A percentile compares a stretch with the other conserved stretches of the same genome.
Evolutionary conservation across 35 echinoderm and acorn worm genomes (phyloP).

Genomic region (Amphiura filiformis): DNA sequence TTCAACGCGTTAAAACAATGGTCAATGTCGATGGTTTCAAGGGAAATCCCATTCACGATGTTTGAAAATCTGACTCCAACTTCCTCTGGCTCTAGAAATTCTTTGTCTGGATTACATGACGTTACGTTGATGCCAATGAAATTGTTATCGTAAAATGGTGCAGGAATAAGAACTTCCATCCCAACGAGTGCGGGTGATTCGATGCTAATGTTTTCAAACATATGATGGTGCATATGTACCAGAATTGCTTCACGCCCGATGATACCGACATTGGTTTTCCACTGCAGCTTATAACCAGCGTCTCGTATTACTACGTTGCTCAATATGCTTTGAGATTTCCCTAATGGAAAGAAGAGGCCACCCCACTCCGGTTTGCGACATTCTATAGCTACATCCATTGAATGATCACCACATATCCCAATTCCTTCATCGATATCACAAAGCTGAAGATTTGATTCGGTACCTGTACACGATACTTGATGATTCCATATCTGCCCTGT

Average conservation of each 20-base stretch:
- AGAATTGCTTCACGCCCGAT: not conserved
- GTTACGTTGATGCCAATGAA: too few relatives aligned
- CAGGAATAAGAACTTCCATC: too few relatives aligned
- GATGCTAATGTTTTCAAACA: not conserved
- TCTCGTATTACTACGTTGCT: not conserved
- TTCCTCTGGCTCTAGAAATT: too few relatives aligned
- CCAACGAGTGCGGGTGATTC: too few relatives aligned
- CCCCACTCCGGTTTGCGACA: not conserved
- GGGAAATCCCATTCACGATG: too few relatives aligned
- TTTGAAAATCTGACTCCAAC: too few relatives aligned
- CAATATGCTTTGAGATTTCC: not conserved
- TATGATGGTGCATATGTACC: not conserved
- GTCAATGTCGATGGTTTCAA: too few relatives aligned
- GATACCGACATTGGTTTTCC: not conserved
- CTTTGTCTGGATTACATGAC: too few relatives aligned
- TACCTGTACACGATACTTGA: not conserved
- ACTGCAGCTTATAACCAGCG: not conserved
- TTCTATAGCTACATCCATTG: not conserved
- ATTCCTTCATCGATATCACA: not conserved
- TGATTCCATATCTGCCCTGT: not conserved
- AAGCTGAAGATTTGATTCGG: not conserved
- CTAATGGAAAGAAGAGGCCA: not conserved
- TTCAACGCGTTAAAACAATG: too few relatives aligned
- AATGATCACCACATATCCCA: not conserved
- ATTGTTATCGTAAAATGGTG: too few relatives aligned